Evolutionary conservation across 2,888 invertebrate species (phyloP), one percentile per base, ranked within the genome.

Genomic region (Bembecia ichneumoniformis): DNA sequence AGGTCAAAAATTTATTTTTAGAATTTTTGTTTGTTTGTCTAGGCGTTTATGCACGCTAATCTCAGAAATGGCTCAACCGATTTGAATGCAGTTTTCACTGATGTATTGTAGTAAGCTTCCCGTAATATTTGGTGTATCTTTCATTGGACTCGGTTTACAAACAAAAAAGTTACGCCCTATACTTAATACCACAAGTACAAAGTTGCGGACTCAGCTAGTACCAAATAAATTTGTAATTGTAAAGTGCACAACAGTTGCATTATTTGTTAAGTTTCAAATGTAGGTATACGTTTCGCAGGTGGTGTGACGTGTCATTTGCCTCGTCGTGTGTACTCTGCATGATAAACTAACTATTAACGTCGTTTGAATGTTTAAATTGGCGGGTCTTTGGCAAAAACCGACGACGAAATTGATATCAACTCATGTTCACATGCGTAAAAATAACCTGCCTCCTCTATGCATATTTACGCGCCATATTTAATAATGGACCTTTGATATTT

Each of bases 401-500:
- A 59, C 63, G 56, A 47, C 56, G 57, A 73, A 75, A 77, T 76
- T 71, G 71, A 74, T 75, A 74, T 71, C 64, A 74, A 64, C 68
- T 69, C 74, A 70, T 72, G 63, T 62, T 64, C 65, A 58, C 63
- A 63, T 64, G 67, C 66, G 62, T 68, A 67, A 73, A 74, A 69
- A 56, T 55, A 58, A 61, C 71, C 58, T 62, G 58, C 65, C 53
- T 11, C 47, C 49, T 68, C 66, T 74, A 71, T 74, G 71, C 68
- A 71, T 70, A 72, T 70, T 74, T 71, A 71, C 68, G 65, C 59
- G 66, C 56, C 67, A 60, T 70, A 74, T 77, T 74, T 68, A 74
- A 73, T 68, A 71, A 63, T 44, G 52, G 51, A 45, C 52, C 52
- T 46, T 53, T 48, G 50, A 46, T 52, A 57, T 57, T 55, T 57